Evolutionary conservation across 2,888 invertebrate species (phyloP), one percentile per base, ranked within the genome.

Genomic region (Acheta domesticus): DNA sequence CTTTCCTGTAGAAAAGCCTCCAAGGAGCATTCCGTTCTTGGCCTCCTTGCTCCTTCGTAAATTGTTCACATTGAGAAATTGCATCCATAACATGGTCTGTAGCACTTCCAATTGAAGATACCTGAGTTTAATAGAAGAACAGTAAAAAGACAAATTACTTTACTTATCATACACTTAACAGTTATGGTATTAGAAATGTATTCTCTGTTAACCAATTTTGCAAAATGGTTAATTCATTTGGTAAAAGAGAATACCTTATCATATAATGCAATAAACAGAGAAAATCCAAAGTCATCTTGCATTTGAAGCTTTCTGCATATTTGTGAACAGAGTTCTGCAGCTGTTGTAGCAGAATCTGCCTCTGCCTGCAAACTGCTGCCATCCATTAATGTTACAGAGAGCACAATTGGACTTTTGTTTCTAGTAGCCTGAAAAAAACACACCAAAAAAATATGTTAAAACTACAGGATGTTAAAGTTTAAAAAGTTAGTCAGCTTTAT

Each of bases 41-140:
- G 3, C 92, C 91, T 0, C 96, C 96, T 86, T 95, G 93, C 86
- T 97, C 97, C 87, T 94, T 96, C 48, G 96, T 94, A 86, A 95
- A 97, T 86, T 98, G 97, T 86, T 98, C 98, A 86, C 97, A 97
- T 86, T 97, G 96, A 0, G 96, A 96, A 84, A 98, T 94, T 1
- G 97, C 98, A 87, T 98, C 98, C 93, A 98, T 94, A 0, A 98
- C 93, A 85, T 97, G 97, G 86, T 97, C 97, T 21, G 91, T 91
- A 82, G 95, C 96, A 86, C 93, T 94, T 62, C 97, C 97, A 80
- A 97, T 87, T 0, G 96, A 96, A 83, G 96, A 91, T 1, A 96
- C 93, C 90, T 90, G 83, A 49, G 80, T 11, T 76, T 20, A 50
- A 16, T 19, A 62, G 16, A 19, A 62, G 16, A 62, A 36, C 8